Evolutionary conservation across 2,113 vertebrate genomes (phyloP).

Genomic region (Gopherus flavomarginatus): DNA sequence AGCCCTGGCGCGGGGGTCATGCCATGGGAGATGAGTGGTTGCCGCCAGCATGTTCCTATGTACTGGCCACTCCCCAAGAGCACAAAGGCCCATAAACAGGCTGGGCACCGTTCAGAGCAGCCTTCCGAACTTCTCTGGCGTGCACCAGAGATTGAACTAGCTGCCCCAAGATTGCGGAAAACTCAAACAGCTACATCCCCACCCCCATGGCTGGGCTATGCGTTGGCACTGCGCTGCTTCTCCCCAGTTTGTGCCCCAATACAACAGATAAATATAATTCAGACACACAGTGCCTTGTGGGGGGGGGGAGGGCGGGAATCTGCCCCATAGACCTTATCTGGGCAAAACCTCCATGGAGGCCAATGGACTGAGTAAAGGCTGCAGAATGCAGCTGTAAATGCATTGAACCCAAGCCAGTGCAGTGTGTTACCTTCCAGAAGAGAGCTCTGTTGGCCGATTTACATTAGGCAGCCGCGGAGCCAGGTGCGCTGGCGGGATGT

Average conservation of each 20-base stretch:
- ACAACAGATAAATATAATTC: neutral
- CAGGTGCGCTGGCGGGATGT: too few species aligned
- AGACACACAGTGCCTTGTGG: neutral
- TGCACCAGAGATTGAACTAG: neutral
- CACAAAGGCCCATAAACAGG: neutral
- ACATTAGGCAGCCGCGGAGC: neutral
- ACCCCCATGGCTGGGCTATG: too few species aligned
- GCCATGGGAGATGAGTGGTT: too few species aligned
- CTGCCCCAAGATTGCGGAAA: neutral
- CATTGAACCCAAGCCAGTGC: too few species aligned
- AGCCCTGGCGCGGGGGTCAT: too few species aligned
- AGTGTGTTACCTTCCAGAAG: neutral
- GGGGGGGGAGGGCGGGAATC: neutral
- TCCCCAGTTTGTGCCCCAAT: neutral
- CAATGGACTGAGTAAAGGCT: too few species aligned
- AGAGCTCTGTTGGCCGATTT: neutral
- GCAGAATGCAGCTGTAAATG: too few species aligned
- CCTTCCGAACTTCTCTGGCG: neutral
- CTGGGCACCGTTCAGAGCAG: neutral
- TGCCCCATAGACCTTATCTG: too few species aligned
- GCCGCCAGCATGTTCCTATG: neutral
- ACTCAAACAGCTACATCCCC: neutral
- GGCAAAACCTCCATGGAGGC: too few species aligned
- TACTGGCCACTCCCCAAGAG: neutral
- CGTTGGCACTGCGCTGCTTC: too few species aligned